Conservation (phyloP, 2,113 vertebrate genomes). For the Pantherophis guttatus region DNA sequence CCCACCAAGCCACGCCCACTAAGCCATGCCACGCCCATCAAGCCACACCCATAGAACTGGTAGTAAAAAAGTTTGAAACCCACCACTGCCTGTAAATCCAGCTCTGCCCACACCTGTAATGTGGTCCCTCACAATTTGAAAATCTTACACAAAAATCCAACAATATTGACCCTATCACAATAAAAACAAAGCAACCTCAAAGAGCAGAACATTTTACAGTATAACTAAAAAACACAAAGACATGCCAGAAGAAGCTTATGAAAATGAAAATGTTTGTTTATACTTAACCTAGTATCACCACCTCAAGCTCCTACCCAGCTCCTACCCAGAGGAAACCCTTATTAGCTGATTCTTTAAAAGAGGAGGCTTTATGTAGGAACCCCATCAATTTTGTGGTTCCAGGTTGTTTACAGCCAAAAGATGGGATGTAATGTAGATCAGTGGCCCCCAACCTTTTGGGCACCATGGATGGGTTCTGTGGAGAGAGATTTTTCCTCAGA, state of each 20-base stretch:
- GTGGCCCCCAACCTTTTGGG: background rate
- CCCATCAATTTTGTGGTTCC: background rate
- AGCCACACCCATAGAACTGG: no score
- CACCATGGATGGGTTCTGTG: background rate
- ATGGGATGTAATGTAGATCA: background rate
- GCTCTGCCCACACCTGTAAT: background rate
- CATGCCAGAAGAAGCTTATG: background rate
- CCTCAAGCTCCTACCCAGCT: background rate
- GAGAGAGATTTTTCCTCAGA: background rate
- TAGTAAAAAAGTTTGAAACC: no score
- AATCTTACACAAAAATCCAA: background rate
- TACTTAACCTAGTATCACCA: background rate
- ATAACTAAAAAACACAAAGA: background rate
- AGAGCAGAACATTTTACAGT: background rate
- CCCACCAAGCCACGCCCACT: no score
- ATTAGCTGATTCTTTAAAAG: background rate
- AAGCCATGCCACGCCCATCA: no score
- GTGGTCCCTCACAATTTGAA: background rate
- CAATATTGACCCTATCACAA: background rate
- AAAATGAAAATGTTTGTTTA: background rate
- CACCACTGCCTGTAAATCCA: background rate
- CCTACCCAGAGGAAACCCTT: background rate
- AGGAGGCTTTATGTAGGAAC: background rate
- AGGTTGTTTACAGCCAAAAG: background rate
- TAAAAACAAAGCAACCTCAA: background rate